Conservation (phyloP, 2,888 invertebrate species). For the Tanaodytes sp. region DNA sequence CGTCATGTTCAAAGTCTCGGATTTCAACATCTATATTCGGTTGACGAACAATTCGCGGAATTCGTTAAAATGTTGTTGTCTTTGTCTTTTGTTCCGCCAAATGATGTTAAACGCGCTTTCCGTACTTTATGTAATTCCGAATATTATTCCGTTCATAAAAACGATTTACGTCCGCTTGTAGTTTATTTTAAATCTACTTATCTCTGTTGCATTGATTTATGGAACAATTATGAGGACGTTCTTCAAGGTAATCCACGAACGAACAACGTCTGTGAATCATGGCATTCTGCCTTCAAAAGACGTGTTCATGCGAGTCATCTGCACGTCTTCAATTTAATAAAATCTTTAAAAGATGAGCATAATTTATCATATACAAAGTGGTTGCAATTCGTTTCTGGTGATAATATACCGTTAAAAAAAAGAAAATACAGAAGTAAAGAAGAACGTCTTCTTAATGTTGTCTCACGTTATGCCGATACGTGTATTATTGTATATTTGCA, state of each 20-base stretch:
- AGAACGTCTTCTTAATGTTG: too few species aligned
- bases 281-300: slow-evolving; percentile 6
- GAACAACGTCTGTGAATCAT: slow-evolving; percentile 11
- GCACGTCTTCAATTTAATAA: slow-evolving; percentile 1
- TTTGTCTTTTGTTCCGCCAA: slow-evolving; percentile 5
- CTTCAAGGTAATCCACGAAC: slow-evolving; percentile 1
- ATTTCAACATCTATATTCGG: not conserved
- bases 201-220: not conserved
- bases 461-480: too few species aligned
- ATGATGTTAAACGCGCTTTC: too few species aligned
- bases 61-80: slow-evolving; percentile 18
- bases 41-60: slow-evolving; percentile 7
- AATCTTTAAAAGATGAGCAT: slow-evolving; percentile 1
- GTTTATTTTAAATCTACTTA: slow-evolving; percentile 2
- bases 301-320: slow-evolving; percentile 6
- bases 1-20: slow-evolving; percentile 5
- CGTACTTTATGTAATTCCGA: too few species aligned
- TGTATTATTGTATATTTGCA: too few species aligned
- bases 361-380: not conserved
- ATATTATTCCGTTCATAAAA: not conserved
- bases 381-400: not conserved
- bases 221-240: slow-evolving; percentile 13
- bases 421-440: too few species aligned
- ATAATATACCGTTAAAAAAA: not conserved
- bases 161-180: not conserved